Conservation (phyloP, 2,113 vertebrate genomes). For the Ibidorhyncha struthersii region DNA sequence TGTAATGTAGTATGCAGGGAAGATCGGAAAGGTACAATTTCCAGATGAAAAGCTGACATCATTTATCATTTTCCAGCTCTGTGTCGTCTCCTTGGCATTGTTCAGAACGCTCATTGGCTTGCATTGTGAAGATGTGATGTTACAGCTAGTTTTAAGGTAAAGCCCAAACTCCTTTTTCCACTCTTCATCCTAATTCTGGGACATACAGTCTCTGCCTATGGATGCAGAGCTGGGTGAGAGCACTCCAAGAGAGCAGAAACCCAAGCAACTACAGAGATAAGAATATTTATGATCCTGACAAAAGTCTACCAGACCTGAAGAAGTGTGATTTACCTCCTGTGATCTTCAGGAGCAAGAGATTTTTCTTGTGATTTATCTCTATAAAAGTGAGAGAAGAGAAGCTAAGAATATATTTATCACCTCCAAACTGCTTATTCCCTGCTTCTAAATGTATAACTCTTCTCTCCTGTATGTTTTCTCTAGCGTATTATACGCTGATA, state of each 20-base stretch:
- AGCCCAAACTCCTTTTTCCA: neutral
- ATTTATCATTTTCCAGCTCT: slow-evolving; percentile 80
- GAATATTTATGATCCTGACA: slow-evolving; percentile 17
- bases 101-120: slow-evolving; percentile 94
- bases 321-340: slow-evolving; percentile 3
- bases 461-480: neutral
- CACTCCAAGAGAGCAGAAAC: neutral
- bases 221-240: neutral
- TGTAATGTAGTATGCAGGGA: neutral
- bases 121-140: slow-evolving; percentile 97
- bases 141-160: slow-evolving; percentile 94
- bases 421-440: slow-evolving; percentile 9
- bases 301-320: neutral
- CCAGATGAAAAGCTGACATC: slow-evolving; percentile 18
- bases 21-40: neutral
- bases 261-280: neutral
- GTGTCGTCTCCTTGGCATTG: slow-evolving; percentile 91
- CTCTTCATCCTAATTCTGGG: neutral
- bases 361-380: slow-evolving; percentile 40
- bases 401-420: slow-evolving; percentile 49
- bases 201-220: neutral
- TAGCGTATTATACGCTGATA: neutral
- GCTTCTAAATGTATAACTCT: slow-evolving; percentile 10
- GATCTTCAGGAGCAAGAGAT: slow-evolving; percentile 1
- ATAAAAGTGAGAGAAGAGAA: slow-evolving; percentile 13